A percentile compares a stretch with the other conserved stretches of the same genome.
Evolutionary conservation across 2,113 vertebrate species (phyloP).

Genomic region (Columbina picui): DNA sequence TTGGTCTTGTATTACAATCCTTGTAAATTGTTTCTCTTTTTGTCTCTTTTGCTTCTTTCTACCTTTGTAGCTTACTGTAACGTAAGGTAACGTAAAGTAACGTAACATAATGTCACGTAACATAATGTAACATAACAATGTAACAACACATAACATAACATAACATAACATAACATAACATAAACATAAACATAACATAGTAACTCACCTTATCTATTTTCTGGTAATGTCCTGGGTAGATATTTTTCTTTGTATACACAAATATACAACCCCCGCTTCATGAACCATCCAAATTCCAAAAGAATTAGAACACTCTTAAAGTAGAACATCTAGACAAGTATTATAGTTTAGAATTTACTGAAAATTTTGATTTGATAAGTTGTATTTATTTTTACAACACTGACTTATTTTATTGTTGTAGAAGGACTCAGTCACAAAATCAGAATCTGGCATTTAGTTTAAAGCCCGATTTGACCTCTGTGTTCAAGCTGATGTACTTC

Average conservation of each 20-base stretch:
- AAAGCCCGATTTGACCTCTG: background rate
- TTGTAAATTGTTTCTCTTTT: background rate
- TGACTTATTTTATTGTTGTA: background rate
- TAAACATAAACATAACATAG: fast-evolving
- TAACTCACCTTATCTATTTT: background rate
- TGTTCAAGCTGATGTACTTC: fast-evolving
- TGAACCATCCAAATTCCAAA: background rate
- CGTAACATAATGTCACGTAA: too few relatives aligned
- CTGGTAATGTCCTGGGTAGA: background rate
- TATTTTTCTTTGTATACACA: background rate
- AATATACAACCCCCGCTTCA: background rate
- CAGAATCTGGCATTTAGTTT: fast-evolving
- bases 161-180: too few relatives aligned
- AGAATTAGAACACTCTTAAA: background rate
- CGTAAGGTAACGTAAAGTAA: too few relatives aligned
- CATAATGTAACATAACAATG: too few relatives aligned
- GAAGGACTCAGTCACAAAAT: background rate
- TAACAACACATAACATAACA: too few relatives aligned
- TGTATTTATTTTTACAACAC: background rate
- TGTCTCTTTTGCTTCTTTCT: background rate
- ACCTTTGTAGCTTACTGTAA: background rate
- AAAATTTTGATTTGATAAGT: background rate
- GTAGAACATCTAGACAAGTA: background rate
- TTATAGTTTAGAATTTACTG: background rate
- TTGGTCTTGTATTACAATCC: background rate